Evolutionary conservation across 1,140 invertebrate species (phyloP), one percentile per base, ranked within the genome.

Genomic region (Heliothis virescens): DNA sequence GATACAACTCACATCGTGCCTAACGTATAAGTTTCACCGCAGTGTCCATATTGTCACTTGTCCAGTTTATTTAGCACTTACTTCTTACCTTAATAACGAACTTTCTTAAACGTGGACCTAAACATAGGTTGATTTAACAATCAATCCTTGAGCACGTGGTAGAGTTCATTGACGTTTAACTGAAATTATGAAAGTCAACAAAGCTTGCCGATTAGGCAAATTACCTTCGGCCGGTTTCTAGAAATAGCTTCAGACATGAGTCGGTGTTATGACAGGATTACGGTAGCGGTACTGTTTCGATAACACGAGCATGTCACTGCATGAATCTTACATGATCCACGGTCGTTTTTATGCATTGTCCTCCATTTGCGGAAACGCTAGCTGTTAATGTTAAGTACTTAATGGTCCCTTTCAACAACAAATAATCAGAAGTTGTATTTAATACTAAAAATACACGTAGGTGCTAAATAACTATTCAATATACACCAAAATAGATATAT

Each of bases 31-130:
- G 72, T 79, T 79, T 79, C 77, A 71, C 77, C 67, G 26, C 16
- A 53, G 21, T 72, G 34, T 5, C 34, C 34, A 59, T 72, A 73
- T 79, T 79, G 67, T 80, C 79, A 75, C 79, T 60, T 80, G 79
- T 67, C 69, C 79, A 80, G 67, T 80, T 80, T 80, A 80, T 75
- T 63, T 69, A 53, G 76, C 79, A 60, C 63, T n/a, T 52, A 21
- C 34, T 76, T 76, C 55, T 52, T 34, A 60, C 55, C 34, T 69
- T 57, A 74, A 48, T 59, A 75, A 57, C 16, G 15, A 18, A 34
- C 79, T 80, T 80, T 80, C 79, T 80, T 76, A 62, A 63, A 73
- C 10, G 48, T 67, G 21, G 2, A 52, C 50, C 48, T 50, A 69
- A 12, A 21, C 15, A 21, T 50, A 48, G 2, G 4, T 21, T 53